Conservation (phyloP, 2,888 invertebrate species). For the Morpho deidamia region DNA sequence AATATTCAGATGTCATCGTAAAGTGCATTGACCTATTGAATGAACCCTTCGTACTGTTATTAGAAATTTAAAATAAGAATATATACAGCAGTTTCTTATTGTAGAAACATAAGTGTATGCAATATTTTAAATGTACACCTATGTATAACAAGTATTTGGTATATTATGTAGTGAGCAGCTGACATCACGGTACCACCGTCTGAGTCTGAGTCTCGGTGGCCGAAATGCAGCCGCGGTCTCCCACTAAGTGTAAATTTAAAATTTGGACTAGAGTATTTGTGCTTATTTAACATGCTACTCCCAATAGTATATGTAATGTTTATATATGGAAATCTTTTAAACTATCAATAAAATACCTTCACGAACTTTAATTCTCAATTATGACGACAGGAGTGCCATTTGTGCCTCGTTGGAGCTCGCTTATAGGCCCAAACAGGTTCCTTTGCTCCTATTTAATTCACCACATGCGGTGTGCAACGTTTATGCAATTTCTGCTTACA, state of each 20-base stretch:
- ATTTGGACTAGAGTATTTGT: conserved; percentile 74
- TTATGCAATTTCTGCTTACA: conserved; percentile 68
- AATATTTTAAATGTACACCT: not conserved
- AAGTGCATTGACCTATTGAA: conserved; percentile 76
- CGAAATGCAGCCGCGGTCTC: conserved; percentile 60
- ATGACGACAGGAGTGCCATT: conserved; percentile 60
- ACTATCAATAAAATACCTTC: conserved; percentile 65
- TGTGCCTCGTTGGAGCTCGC: conserved; percentile 53
- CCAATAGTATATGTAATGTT: conserved; percentile 55
- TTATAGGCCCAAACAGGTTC: conserved; percentile 63
- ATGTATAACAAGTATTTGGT: not conserved
- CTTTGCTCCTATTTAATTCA: conserved; percentile 68
- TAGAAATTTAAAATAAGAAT: conserved; percentile 13
- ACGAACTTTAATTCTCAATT: conserved; percentile 64
- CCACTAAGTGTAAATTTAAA: conserved; percentile 77
- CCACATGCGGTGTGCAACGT: conserved; percentile 60
- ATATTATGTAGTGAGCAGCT: conserved; percentile 47
- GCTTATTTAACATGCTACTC: conserved; percentile 60
- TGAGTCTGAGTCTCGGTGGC: conserved; percentile 36
- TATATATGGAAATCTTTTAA: conserved; percentile 53
- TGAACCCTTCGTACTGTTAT: conserved; percentile 45
- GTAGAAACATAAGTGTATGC: not conserved
- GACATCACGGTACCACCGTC: conserved; percentile 43
- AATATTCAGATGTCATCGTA: conserved; percentile 66
- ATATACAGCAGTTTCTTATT: not conserved